Evolutionary conservation across 1,140 invertebrate genomes (phyloP), one percentile per base, ranked within the genome.

Genomic region (Schlechtendalia chinensis): DNA sequence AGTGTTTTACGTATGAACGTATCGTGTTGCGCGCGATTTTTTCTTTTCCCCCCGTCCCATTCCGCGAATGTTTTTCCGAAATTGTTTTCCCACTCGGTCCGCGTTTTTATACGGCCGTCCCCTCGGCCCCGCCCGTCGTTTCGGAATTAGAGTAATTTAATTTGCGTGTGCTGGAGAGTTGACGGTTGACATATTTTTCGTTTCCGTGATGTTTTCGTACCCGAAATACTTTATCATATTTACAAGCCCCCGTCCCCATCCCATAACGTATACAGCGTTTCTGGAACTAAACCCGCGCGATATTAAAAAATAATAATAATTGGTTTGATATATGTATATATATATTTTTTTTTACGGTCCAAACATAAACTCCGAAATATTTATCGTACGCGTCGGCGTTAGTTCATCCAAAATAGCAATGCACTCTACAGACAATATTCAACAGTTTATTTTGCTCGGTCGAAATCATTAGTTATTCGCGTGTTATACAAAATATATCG

Each of bases 1-100:
- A n/a, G n/a, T n/a, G n/a, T n/a, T n/a, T n/a, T 39, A 39, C 8
- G 8, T 39, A 39, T 8, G 32, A 8, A 39, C 32, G 3, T 17
- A 32, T 67, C 22, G 32, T 45, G 27, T 29, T 29, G 14, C 0
- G 39, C n/a, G 45, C n/a, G n/a, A 67, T 47, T 67, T 50, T 69
- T 50, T 50, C 24, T n/a, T n/a, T n/a, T n/a, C n/a, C n/a, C n/a
- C n/a, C n/a, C n/a, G n/a, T n/a, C n/a, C 14, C 65, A 22, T 47
- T 69, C 22, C 45, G 45, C 67, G 22, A 4, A 69, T 50, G 67
- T 14, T 69, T 69, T 69, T 69, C n/a, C 50, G 24, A 50, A 69
- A 69, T 69, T 24, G 17, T 69, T 50, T 27, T 22, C 5, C 8
- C 67, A 5, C 12, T 47, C 1, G 45, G 22, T 8, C 5, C 45